phyloP scores from a whole-genome alignment of 2,797 vertebrate species.

The Phoxinus dragarum region DNA sequence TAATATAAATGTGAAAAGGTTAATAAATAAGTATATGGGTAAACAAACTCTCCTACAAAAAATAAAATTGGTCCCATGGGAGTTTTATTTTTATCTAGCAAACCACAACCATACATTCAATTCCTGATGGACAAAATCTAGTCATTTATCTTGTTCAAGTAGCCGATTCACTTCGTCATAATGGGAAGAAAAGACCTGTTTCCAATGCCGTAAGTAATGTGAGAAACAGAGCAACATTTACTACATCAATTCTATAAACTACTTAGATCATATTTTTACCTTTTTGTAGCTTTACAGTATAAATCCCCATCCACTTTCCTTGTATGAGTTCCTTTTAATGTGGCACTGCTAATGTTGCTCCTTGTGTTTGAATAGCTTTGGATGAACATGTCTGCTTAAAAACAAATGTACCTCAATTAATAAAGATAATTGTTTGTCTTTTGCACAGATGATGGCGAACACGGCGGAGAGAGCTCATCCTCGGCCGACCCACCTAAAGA shows the following conservation, averaged over 20 bases:
- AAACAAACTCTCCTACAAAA: too few relatives aligned
- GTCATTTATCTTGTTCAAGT: neutral
- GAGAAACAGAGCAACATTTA: neutral
- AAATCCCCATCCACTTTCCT: neutral
- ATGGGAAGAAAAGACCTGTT: neutral
- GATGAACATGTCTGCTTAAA: neutral
- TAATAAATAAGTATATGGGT: too few relatives aligned
- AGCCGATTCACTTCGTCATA: neutral
- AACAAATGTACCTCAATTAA: neutral
- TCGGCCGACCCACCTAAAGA: conserved; percentile 66
- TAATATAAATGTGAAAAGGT: too few relatives aligned
- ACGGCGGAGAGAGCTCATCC: conserved; percentile 71
- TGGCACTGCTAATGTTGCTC: neutral
- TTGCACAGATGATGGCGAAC: conserved; percentile 72
- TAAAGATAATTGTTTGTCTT: neutral
- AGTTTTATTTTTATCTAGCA: too few relatives aligned
- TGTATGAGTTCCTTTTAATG: neutral
- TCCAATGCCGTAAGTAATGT: neutral
- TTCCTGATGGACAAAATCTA: neutral
- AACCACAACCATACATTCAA: neutral
- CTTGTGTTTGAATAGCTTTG: neutral
- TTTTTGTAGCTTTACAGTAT: neutral
- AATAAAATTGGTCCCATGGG: too few relatives aligned
- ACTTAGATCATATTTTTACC: neutral
- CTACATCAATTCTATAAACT: neutral